A percentile compares a stretch with the other conserved stretches of the same genome.
Evolutionary conservation across 2,113 vertebrate genomes (phyloP).

Genomic region (Sarotherodon lohbergeri): DNA sequence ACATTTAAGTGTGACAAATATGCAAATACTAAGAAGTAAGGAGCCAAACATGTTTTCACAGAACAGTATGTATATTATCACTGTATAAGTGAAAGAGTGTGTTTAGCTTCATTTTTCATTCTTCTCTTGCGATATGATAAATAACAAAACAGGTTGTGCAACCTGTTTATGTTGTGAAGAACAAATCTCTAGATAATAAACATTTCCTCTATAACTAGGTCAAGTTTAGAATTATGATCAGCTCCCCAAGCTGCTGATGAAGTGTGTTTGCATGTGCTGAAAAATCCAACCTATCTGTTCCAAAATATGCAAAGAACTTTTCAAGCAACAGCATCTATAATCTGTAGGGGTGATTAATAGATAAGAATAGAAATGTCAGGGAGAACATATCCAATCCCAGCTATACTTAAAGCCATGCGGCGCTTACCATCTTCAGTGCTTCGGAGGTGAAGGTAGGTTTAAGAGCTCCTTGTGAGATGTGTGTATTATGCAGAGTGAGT

Average conservation of each 20-base stretch:
- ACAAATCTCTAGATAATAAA: background rate
- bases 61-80: background rate
- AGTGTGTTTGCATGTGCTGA: background rate
- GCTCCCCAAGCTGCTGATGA: background rate
- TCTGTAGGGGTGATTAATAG: background rate
- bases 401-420: background rate
- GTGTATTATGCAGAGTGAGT: background rate
- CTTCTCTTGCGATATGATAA: background rate
- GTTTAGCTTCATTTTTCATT: background rate
- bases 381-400: background rate
- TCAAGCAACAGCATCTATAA: background rate
- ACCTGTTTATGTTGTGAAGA: background rate
- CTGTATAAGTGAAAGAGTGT: background rate
- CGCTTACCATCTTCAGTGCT: background rate
- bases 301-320: background rate
- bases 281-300: background rate
- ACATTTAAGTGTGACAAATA: background rate
- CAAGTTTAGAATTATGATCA: background rate
- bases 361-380: background rate
- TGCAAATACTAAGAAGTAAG: background rate
- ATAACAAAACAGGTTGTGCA: background rate
- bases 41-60: rapidly evolving
- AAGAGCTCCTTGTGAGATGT: background rate
- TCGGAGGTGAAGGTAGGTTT: background rate
- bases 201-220: background rate